phyloP scores from a whole-genome alignment of 2,888 invertebrate species.

The Drosophila hamatofila region DNA sequence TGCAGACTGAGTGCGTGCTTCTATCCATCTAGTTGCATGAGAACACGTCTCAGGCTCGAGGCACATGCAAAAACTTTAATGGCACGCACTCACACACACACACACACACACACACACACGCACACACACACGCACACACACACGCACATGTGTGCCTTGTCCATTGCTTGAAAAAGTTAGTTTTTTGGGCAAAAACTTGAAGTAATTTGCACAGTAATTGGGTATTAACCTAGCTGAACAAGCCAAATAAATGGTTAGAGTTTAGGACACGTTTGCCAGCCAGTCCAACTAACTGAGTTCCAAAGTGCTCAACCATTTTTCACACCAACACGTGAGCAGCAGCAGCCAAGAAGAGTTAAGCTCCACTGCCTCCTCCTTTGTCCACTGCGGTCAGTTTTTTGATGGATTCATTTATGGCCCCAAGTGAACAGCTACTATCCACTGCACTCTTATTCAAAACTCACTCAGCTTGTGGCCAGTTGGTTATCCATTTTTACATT shows the following conservation, averaged over 20 bases:
- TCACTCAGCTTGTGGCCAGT: constrained; percentile 45
- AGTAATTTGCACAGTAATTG: constrained; percentile 85
- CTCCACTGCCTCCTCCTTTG: too few relatives aligned
- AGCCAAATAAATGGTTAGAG: constrained; percentile 73
- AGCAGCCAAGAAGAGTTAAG: constrained; percentile 26
- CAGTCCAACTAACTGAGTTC: constrained; percentile 6
- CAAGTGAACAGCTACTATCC: constrained; percentile 14
- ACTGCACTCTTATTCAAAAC: constrained; percentile 69
- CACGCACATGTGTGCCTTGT: constrained; percentile 25
- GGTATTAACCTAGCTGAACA: constrained; percentile 83
- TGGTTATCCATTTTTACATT: constrained; percentile 46
- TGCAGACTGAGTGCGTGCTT: constrained; percentile 7
- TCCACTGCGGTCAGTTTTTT: constrained; percentile 54
- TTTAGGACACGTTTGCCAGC: constrained; percentile 13
- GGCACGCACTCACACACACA: constrained; percentile 22
- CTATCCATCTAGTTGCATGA: constrained; percentile 13
- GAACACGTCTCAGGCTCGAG: constrained; percentile 51
- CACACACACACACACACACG: constrained; percentile 16
- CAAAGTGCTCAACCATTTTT: constrained; percentile 58
- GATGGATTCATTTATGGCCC: constrained; percentile 64
- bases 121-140: constrained; percentile 5
- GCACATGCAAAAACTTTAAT: constrained; percentile 71
- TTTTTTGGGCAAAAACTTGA: constrained; percentile 67
- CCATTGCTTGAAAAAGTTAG: constrained; percentile 43
- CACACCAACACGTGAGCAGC: constrained; percentile 53